Conservation (phyloP, 2,113 vertebrate species). For the Alligator mississippiensis region DNA sequence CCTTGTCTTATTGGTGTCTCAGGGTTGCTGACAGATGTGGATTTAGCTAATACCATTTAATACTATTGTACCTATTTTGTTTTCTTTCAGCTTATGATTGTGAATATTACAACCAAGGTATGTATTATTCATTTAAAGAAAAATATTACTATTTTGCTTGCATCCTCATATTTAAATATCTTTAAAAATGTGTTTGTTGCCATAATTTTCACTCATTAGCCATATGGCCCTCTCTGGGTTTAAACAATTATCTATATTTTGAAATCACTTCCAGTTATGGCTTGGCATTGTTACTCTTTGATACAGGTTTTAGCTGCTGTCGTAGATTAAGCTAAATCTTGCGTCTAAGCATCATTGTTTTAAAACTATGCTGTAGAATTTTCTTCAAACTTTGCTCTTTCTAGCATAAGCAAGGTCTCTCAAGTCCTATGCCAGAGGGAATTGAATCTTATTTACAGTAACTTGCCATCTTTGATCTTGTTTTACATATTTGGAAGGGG, state of each 20-base stretch:
- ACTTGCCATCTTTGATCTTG: background rate
- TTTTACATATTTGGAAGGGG: background rate
- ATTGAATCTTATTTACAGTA: background rate
- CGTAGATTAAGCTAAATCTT: background rate
- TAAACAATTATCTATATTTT: background rate
- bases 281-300: background rate
- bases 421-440: background rate
- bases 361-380: background rate
- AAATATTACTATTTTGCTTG: background rate
- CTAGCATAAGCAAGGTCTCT: background rate
- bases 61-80: constrained; percentile 15
- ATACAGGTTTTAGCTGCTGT: background rate
- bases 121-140: constrained; percentile 42
- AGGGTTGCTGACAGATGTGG: background rate
- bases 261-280: background rate
- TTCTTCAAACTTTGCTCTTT: background rate
- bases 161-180: background rate
- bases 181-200: background rate
- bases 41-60: background rate
- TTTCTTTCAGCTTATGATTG: constrained; percentile 92
- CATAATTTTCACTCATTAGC: background rate
- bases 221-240: background rate
- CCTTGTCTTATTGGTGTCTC: background rate
- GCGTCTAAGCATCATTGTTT: background rate
- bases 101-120: constrained; percentile 98